A percentile compares a stretch with the other conserved stretches of the same genome.
Evolutionary conservation across 2,888 invertebrate genomes (phyloP).

Genomic region (Orthosia gracilis): DNA sequence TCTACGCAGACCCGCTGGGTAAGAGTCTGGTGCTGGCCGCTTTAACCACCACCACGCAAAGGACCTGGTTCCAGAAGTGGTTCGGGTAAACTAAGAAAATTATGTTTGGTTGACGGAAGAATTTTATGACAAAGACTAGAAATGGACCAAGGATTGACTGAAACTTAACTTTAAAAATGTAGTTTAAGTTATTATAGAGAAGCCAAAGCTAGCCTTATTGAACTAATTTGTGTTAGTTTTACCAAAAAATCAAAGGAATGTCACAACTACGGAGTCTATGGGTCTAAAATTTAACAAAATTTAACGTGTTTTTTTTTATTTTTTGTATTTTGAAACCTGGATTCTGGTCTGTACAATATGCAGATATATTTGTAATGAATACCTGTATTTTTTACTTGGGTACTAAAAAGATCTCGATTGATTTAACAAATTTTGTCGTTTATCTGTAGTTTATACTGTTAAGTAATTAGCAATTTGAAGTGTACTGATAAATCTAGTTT

Average conservation of each 20-base stretch:
- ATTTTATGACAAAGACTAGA: slow-evolving; percentile 1
- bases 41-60: slow-evolving; percentile 69
- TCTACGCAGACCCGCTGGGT: slow-evolving; percentile 78
- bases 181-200: slow-evolving; percentile 9
- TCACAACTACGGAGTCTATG: too few relatives aligned
- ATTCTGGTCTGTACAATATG: neutral
- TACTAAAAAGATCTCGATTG: slow-evolving; percentile 28
- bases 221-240: neutral
- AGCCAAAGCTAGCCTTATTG: neutral
- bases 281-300: neutral
- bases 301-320: neutral
- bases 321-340: too few relatives aligned
- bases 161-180: slow-evolving; percentile 2
- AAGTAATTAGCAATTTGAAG: neutral
- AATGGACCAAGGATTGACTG: slow-evolving; percentile 23
- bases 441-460: neutral
- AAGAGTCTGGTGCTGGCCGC: slow-evolving; percentile 21
- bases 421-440: slow-evolving; percentile 6
- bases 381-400: neutral
- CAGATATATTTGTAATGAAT: neutral
- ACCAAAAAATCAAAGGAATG: neutral
- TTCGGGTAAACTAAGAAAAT: slow-evolving; percentile 57
- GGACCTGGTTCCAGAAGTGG: slow-evolving; percentile 72
- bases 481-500: slow-evolving; percentile 15
- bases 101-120: neutral